These are phyloP conservation scores for Enteromius fasciolatus DNA, from an alignment of 2,797 vertebrate genomes.

Conservation along the genomic window DNA sequence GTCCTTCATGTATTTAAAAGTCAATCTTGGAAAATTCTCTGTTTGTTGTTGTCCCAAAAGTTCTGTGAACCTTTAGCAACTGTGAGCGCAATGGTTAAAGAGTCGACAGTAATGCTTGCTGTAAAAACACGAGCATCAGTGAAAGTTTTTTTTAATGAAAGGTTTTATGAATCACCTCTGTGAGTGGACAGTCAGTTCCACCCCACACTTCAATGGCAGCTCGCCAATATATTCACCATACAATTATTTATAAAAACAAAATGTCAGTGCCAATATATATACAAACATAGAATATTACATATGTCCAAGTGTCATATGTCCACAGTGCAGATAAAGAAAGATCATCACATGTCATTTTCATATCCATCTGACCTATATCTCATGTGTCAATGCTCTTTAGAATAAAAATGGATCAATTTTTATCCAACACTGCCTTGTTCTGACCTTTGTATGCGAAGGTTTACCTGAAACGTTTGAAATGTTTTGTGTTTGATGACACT, in stretches of 20 bases:
- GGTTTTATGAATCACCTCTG: background rate
- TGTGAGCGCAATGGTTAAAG: background rate
- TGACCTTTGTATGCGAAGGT: conserved; percentile 14
- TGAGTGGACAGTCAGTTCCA: background rate
- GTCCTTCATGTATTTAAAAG: too few relatives aligned
- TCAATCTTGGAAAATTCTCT: background rate
- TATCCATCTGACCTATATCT: background rate
- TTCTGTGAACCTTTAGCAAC: background rate
- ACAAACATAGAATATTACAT: background rate
- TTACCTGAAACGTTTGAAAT: background rate
- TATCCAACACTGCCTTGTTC: background rate
- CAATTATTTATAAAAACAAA: background rate
- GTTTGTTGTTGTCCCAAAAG: background rate
- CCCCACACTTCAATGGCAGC: background rate
- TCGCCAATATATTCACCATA: background rate
- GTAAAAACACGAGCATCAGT: background rate
- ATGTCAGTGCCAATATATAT: background rate
- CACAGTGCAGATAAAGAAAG: background rate
- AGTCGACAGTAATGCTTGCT: background rate
- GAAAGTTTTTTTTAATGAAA: background rate
- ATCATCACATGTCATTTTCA: background rate
- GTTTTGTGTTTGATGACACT: conserved; percentile 20
- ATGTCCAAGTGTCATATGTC: background rate
- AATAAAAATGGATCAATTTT: conserved; percentile 7
- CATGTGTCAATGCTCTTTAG: background rate